A percentile compares a stretch with the other conserved stretches of the same genome.
Evolutionary conservation across 2,797 vertebrate species (phyloP).

Genomic region (Hoplostethus atlanticus): DNA sequence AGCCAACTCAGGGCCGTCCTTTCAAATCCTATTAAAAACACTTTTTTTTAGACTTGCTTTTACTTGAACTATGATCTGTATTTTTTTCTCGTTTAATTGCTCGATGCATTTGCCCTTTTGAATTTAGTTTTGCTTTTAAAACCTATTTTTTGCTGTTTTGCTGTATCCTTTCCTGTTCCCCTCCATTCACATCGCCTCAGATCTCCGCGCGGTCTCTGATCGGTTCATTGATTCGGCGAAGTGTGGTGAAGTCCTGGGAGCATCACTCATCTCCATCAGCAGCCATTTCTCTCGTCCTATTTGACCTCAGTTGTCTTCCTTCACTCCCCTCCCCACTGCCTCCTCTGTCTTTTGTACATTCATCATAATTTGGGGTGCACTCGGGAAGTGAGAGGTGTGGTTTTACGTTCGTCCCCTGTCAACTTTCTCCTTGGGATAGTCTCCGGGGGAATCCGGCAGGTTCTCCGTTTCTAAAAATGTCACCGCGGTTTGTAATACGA

Average conservation of each 20-base stretch:
- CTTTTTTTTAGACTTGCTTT: too few species aligned
- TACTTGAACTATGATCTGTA: neutral
- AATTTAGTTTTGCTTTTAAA: too few species aligned
- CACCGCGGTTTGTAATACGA: conserved; percentile 11
- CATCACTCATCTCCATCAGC: neutral
- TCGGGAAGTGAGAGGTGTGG: conserved; percentile 3
- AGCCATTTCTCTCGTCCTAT: neutral
- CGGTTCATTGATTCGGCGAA: too few species aligned
- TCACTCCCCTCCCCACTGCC: neutral
- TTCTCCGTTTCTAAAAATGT: conserved; percentile 18
- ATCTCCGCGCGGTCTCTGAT: neutral
- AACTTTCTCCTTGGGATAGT: neutral
- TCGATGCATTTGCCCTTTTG: neutral
- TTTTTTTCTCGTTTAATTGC: neutral
- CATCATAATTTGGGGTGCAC: conserved; percentile 28
- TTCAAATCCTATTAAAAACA: too few species aligned
- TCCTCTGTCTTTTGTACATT: conserved; percentile 18
- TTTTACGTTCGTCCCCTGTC: conserved; percentile 19
- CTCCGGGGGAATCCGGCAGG: neutral
- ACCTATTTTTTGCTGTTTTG: too few species aligned
- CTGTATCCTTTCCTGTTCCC: too few species aligned
- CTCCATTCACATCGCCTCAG: neutral
- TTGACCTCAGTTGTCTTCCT: conserved; percentile 14
- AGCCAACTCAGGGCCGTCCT: too few species aligned
- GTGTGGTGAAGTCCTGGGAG: too few species aligned